A percentile compares a stretch with the other conserved stretches of the same genome.
phyloP scores from a whole-genome alignment of 2,113 vertebrate species.

The Scalopus aquaticus region DNA sequence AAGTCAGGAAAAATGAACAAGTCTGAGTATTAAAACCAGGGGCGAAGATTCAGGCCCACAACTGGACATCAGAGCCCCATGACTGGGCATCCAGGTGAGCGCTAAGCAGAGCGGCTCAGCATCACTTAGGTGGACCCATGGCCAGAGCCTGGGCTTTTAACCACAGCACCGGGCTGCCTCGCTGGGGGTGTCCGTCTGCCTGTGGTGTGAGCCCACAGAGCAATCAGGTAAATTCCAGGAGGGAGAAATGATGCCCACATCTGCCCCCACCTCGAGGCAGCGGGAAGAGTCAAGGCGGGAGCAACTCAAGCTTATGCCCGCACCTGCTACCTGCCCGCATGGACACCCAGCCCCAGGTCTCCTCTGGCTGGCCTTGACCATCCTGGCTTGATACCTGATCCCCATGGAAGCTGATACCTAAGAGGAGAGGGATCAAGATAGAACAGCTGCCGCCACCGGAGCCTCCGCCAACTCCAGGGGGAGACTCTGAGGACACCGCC shows the following conservation, averaged over 20 bases:
- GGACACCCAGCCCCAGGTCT: conserved; percentile 70
- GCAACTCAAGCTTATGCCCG: conserved; percentile 26
- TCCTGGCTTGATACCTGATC: conserved; percentile 79
- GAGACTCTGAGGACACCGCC: conserved; percentile 65
- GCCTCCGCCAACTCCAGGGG: conserved; percentile 56
- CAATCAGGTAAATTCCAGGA: not conserved
- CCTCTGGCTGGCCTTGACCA: conserved; percentile 83
- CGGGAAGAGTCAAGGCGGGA: not conserved
- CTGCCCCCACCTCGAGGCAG: not conserved
- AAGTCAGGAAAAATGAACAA: not conserved
- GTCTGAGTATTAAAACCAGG: not conserved
- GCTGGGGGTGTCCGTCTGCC: not conserved
- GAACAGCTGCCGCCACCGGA: conserved; percentile 41
- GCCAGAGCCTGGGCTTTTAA: not conserved
- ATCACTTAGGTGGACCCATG: not conserved
- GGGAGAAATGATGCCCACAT: not conserved
- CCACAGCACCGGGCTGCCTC: not conserved
- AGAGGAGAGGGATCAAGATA: conserved; percentile 71
- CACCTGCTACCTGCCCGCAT: conserved; percentile 54
- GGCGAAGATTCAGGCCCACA: not conserved
- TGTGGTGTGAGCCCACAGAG: not conserved
- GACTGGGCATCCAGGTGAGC: not conserved
- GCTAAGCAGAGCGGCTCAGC: not conserved
- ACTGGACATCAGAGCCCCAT: not conserved
- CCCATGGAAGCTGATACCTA: conserved; percentile 82